These are phyloP conservation scores for Plecturocebus donacophilus DNA, from an alignment of 2,113 vertebrate species.

Conservation along the genomic window DNA sequence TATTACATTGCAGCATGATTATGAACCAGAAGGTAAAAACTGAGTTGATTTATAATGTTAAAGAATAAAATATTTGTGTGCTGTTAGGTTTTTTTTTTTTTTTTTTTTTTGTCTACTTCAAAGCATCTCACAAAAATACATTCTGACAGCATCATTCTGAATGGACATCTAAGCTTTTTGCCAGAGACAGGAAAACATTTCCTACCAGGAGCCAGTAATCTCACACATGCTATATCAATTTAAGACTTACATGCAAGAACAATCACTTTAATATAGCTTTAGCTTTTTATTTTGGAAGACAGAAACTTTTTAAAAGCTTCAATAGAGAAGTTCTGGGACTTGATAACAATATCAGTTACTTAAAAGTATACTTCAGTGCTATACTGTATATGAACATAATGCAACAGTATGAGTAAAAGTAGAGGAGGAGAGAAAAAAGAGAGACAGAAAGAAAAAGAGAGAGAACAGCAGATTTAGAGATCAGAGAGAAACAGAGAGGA, in stretches of 20 bases:
- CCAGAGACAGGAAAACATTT: slow-evolving; percentile 37
- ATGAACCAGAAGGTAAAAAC: neutral
- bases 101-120: neutral
- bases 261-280: neutral
- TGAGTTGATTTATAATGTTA: neutral
- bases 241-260: neutral
- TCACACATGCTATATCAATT: slow-evolving; percentile 28
- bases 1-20: neutral
- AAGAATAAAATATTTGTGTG: neutral
- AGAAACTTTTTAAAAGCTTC: slow-evolving; percentile 42
- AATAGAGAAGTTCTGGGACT: neutral
- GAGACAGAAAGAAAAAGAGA: neutral
- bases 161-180: slow-evolving; percentile 24
- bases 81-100: neutral
- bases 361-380: slow-evolving; percentile 8
- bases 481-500: neutral
- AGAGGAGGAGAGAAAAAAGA: neutral
- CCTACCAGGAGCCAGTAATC: neutral
- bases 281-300: slow-evolving; percentile 51
- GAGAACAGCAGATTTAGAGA: neutral
- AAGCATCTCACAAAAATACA: slow-evolving; percentile 20
- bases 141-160: slow-evolving; percentile 35
- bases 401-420: neutral
- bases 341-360: neutral
- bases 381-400: neutral